A percentile compares a stretch with the other conserved stretches of the same genome.
These are phyloP conservation scores for Hoplodrina ambigua DNA, from an alignment of 2,888 invertebrate species.

Conservation along the genomic window DNA sequence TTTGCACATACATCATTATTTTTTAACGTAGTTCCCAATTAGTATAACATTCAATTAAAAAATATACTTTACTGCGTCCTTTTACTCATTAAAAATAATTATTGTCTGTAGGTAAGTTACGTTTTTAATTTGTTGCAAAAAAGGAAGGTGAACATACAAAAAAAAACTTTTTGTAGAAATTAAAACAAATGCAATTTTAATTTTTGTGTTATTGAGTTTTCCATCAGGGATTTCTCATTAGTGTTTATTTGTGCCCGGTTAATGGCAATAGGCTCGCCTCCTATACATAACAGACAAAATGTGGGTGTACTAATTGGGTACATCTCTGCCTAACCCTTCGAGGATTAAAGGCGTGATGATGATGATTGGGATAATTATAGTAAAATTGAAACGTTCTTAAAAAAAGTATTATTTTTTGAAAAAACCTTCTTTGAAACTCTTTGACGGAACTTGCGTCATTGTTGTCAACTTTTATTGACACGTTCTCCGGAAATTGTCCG, in stretches of 20 bases:
- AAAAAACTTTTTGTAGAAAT: too few species aligned
- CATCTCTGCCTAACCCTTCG: too few species aligned
- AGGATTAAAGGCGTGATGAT: too few species aligned
- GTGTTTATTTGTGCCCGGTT: too few species aligned
- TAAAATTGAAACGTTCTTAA: too few species aligned
- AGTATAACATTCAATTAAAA: conserved; percentile 42
- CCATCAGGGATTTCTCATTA: too few species aligned
- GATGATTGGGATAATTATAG: too few species aligned
- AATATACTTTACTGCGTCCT: conserved; percentile 10
- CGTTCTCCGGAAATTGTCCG: conserved; percentile 44
- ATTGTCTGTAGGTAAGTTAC: conserved; percentile 7
- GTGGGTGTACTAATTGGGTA: too few species aligned
- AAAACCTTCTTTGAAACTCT: conserved; percentile 4
- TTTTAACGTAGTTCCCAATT: conserved; percentile 45
- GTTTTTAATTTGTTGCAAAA: conserved; percentile 18
- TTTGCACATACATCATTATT: conserved; percentile 43
- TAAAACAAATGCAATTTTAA: too few species aligned
- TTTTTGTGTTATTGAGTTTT: too few species aligned
- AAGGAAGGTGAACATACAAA: not conserved
- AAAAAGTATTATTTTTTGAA: not conserved
- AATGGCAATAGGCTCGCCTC: too few species aligned
- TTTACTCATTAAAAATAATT: conserved; percentile 47
- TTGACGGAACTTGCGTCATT: conserved; percentile 48
- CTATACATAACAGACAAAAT: too few species aligned
- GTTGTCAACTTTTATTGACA: conserved; percentile 55